Evolutionary conservation across 2,113 vertebrate species (phyloP).

Genomic region (Hoplias malabaricus): DNA sequence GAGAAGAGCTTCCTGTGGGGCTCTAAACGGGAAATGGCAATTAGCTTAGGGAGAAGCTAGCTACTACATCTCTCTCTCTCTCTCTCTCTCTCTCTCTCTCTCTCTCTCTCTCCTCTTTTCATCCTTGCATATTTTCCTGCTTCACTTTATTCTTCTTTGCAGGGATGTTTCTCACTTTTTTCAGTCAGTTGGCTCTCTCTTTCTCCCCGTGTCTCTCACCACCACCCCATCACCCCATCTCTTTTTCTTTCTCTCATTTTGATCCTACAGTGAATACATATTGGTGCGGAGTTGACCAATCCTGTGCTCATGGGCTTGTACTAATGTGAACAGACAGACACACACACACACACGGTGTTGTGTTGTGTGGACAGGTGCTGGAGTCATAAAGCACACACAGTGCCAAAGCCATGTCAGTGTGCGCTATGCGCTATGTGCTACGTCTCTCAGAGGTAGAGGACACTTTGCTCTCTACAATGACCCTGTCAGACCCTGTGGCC

Average conservation of each 20-base stretch:
- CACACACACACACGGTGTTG: not conserved
- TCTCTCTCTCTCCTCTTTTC: not conserved
- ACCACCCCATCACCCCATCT: no score
- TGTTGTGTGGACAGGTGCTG: slow-evolving; percentile 38
- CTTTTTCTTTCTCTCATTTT: no score
- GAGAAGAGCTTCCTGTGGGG: slow-evolving; percentile 77
- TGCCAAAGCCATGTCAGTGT: slow-evolving; percentile 4
- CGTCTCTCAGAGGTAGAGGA: slow-evolving; percentile 2
- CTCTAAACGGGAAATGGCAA: slow-evolving; percentile 71
- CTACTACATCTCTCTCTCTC: not conserved
- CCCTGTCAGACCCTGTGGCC: not conserved
- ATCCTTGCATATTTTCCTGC: not conserved
- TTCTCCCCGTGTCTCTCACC: no score
- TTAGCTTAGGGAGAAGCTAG: slow-evolving; percentile 31
- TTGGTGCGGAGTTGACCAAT: not conserved
- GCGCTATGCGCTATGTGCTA: slow-evolving; percentile 23
- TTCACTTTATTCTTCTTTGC: no score
- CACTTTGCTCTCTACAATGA: not conserved
- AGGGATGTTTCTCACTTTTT: not conserved
- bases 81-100: not conserved
- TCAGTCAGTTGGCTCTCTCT: not conserved
- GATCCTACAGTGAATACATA: no score
- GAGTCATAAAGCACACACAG: slow-evolving; percentile 36
- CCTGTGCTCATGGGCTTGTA: not conserved
- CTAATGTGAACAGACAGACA: not conserved